Percentiles rank a stretch among this genome's conserved stretches.
These are phyloP conservation scores for Bovichtus diacanthus DNA, from an alignment of 2,797 vertebrate genomes.

Conservation along the genomic window DNA sequence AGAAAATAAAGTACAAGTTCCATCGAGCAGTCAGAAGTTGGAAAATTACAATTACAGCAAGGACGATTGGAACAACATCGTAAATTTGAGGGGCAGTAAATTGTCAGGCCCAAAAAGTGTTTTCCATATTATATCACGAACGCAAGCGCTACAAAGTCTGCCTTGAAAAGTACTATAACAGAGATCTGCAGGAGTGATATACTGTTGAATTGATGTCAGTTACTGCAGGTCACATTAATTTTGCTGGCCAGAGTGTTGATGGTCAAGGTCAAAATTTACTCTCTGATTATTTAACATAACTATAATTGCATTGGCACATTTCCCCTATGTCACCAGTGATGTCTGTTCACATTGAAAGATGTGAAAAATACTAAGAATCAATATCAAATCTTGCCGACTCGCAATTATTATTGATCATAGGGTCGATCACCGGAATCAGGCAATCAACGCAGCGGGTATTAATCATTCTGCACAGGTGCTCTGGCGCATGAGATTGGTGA, in stretches of 20 bases:
- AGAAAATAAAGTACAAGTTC: conserved; percentile 57
- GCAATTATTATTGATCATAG: conserved; percentile 52
- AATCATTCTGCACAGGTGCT: conserved; percentile 1
- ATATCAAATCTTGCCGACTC: conserved; percentile 49
- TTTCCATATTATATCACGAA: conserved; percentile 56
- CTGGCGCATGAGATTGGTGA: conserved; percentile 1
- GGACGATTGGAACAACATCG: conserved; percentile 43
- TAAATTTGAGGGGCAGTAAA: conserved; percentile 60
- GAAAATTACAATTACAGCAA: conserved; percentile 65
- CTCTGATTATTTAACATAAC: conserved; percentile 3
- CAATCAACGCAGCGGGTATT: conserved; percentile 26
- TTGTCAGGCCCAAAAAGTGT: conserved; percentile 46
- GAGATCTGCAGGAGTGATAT: conserved; percentile 26
- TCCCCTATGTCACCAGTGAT: conserved; percentile 1
- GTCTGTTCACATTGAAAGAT: conserved; percentile 5
- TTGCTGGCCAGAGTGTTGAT: conserved; percentile 7
- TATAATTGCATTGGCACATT: conserved; percentile 17
- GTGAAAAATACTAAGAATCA: conserved; percentile 39
- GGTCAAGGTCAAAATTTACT: conserved; percentile 28
- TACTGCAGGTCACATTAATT: conserved; percentile 5
- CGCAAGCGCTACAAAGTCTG: conserved; percentile 7
- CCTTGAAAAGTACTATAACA: conserved; percentile 46
- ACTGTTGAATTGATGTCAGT: conserved; percentile 30
- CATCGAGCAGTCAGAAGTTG: conserved; percentile 18
- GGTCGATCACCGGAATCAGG: conserved; percentile 34